phyloP scores from a whole-genome alignment of 1,140 invertebrate genomes.

The Myzus persicae region DNA sequence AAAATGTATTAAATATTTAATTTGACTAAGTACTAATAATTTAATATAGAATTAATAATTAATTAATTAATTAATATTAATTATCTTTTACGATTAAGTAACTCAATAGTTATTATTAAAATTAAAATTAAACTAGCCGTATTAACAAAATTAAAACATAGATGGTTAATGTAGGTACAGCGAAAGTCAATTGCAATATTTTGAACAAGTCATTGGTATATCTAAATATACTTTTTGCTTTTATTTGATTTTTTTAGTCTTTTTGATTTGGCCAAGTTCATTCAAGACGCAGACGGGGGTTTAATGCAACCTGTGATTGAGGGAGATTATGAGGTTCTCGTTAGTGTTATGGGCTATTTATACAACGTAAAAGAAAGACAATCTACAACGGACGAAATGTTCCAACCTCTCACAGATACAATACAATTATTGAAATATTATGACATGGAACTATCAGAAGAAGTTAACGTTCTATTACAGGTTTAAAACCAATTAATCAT shows the following conservation, averaged over 20 bases:
- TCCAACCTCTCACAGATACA: constrained; percentile 88
- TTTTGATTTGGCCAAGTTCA: constrained; percentile 69
- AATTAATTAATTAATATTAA: too few relatives aligned
- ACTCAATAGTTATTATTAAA: too few relatives aligned
- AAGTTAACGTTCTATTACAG: constrained; percentile 82
- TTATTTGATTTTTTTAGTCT: constrained; percentile 63
- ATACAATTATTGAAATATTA: constrained; percentile 85
- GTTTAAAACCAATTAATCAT: constrained; percentile 63
- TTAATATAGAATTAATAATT: too few relatives aligned
- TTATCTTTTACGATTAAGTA: too few relatives aligned
- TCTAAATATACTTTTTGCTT: not conserved
- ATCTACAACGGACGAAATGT: constrained; percentile 87
- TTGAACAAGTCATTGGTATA: not conserved
- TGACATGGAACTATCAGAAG: constrained; percentile 87
- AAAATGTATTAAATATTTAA: too few relatives aligned
- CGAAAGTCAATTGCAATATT: not conserved
- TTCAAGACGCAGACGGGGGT: constrained; percentile 72
- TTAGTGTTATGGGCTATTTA: constrained; percentile 83
- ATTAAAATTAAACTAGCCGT: too few relatives aligned
- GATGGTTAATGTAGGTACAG: not conserved
- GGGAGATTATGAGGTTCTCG: constrained; percentile 80
- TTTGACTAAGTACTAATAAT: too few relatives aligned
- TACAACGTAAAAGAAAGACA: constrained; percentile 84
- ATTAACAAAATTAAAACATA: too few relatives aligned
- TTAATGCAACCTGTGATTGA: constrained; percentile 83